phyloP scores from a whole-genome alignment of 2,113 vertebrate species.

The Misgurnus mizolepis region DNA sequence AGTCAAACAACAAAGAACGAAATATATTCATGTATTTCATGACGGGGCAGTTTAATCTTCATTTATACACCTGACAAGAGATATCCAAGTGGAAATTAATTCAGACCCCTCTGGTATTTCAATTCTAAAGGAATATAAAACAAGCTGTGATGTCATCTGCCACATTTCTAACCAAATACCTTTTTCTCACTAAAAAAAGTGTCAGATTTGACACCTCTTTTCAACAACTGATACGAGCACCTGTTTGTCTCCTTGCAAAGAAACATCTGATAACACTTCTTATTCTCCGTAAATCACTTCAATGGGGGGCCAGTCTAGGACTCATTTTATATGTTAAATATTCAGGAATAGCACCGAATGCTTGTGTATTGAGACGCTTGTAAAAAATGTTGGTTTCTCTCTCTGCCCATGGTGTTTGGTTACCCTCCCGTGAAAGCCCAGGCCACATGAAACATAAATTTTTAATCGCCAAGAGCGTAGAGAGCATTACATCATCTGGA shows the following conservation, averaged over 20 bases:
- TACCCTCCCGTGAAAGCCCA: slow-evolving; percentile 33
- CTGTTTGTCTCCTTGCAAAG: slow-evolving; percentile 20
- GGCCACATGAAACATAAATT: slow-evolving; percentile 37
- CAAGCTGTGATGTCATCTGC: neutral
- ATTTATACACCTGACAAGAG: slow-evolving; percentile 28
- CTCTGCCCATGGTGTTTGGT: slow-evolving; percentile 47
- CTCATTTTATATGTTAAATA: slow-evolving; percentile 23
- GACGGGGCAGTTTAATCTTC: slow-evolving; percentile 3
- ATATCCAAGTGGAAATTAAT: slow-evolving; percentile 9
- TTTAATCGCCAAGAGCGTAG: slow-evolving; percentile 48
- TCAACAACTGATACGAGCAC: slow-evolving; percentile 23
- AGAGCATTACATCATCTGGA: slow-evolving; percentile 53
- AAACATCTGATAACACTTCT: slow-evolving; percentile 33
- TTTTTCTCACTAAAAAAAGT: slow-evolving; percentile 18
- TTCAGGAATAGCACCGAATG: slow-evolving; percentile 27
- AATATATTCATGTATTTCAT: neutral
- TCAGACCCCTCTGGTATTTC: neutral
- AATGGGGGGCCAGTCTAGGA: slow-evolving; percentile 15
- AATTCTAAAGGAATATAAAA: neutral
- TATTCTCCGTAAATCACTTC: slow-evolving; percentile 43
- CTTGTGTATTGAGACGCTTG: slow-evolving; percentile 20
- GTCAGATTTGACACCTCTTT: slow-evolving; percentile 22
- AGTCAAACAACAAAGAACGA: neutral
- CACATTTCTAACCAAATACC: slow-evolving; percentile 22
- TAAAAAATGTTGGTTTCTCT: slow-evolving; percentile 34